Evolutionary conservation across 2,888 invertebrate genomes (phyloP), one percentile per base, ranked within the genome.

Genomic region (Caradrina clavipalpis): DNA sequence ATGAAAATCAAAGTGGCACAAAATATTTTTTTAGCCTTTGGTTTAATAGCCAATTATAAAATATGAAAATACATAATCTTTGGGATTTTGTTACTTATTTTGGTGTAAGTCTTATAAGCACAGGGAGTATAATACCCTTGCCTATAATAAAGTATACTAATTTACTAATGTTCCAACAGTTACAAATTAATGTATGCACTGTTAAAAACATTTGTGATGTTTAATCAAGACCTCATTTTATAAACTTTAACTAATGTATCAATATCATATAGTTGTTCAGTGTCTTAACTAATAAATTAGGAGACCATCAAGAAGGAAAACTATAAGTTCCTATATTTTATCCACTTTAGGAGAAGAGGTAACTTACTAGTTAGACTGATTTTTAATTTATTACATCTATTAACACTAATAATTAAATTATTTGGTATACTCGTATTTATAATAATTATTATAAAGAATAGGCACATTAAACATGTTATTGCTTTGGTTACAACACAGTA

Each of bases 401-500:
- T 78, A 78, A 76, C 68, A 77, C 76, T 83, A 85, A 79, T 85
- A 90, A 89, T 90, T 92, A 93, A 87, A 90, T 89, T 93, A 92
- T 93, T 95, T 94, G 93, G 94, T 92, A 92, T 92, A 89, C 76
- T 87, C 85, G 85, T 89, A 90, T 88, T 89, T 88, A 88, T 88
- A 78, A 79, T 81, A 53, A 80, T 76, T 78, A 86, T 88, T 89
- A 88, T 89, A 90, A 87, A 92, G 90, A 85, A 93, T 94, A 95
- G 94, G 94, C 94, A 95, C 93, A 93, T 93, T 90, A 91, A 87
- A 90, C 89, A 91, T 90, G 91, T 94, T 95, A 95, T 95, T 95
- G 95, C 95, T 95, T 95, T 95, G 95, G 95, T 95, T 95, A 93
- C 91, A 94, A 93, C 92, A 94, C 91, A 95, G 92, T 93, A 90